phyloP scores from a whole-genome alignment of 2,888 invertebrate species.

The Ophion obscuratus region DNA sequence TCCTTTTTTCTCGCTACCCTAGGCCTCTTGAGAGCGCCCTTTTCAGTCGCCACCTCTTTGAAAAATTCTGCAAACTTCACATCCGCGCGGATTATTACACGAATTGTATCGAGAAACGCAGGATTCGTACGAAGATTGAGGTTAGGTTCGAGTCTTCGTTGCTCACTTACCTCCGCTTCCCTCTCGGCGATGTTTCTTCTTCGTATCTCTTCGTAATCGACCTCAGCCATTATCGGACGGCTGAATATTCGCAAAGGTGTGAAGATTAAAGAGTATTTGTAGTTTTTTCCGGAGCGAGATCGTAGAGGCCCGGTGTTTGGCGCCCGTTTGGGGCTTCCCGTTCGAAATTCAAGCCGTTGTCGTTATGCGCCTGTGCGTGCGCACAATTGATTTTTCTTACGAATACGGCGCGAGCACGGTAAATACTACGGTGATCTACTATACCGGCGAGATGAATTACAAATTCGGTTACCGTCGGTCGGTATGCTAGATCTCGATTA shows the following conservation, averaged over 20 bases:
- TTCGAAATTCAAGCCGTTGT: slow-evolving; percentile 26
- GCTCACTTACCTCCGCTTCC: slow-evolving; percentile 77
- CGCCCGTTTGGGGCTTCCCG: background rate
- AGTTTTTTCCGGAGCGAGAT: background rate
- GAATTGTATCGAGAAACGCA: slow-evolving; percentile 11
- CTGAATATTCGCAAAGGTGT: slow-evolving; percentile 1
- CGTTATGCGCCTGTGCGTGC: slow-evolving; percentile 8
- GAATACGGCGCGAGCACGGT: too few relatives aligned
- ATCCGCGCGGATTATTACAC: background rate
- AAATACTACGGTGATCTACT: too few relatives aligned
- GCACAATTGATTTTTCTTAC: background rate
- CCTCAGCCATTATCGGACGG: slow-evolving; percentile 64
- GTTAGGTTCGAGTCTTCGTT: slow-evolving; percentile 48
- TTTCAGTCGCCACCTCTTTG: slow-evolving; percentile 72
- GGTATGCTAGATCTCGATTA: too few relatives aligned
- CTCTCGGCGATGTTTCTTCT: slow-evolving; percentile 79
- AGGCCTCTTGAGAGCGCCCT: slow-evolving; percentile 58
- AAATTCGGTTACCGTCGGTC: too few relatives aligned
- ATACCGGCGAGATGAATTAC: too few relatives aligned
- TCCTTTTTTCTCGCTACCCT: slow-evolving; percentile 60
- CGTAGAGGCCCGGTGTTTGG: background rate
- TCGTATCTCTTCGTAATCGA: slow-evolving; percentile 77
- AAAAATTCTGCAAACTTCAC: slow-evolving; percentile 77
- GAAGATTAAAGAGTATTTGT: background rate
- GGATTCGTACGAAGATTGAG: slow-evolving; percentile 16